Evolutionary conservation across 2,113 vertebrate species (phyloP).

Genomic region (Pangasianodon gigas): DNA sequence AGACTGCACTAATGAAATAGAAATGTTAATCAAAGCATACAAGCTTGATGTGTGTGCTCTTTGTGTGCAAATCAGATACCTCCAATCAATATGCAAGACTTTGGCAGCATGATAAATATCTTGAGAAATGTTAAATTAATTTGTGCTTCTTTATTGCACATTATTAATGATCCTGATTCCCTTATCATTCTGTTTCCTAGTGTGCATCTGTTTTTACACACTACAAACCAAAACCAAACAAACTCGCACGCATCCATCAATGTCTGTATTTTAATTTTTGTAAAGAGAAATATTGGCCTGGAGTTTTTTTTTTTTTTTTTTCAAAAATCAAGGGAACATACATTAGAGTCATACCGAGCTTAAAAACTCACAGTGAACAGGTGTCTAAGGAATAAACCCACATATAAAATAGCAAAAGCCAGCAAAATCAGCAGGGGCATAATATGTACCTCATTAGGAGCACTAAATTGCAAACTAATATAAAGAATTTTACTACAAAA

Average conservation of each 20-base stretch:
- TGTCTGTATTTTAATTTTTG: conserved; percentile 48
- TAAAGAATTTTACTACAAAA: neutral
- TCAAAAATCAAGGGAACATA: neutral
- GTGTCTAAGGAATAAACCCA: neutral
- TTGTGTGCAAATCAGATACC: conserved; percentile 57
- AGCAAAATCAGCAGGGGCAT: neutral
- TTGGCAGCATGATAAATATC: conserved; percentile 38
- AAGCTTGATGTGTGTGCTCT: neutral
- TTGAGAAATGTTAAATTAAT: conserved; percentile 26
- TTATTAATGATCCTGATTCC: conserved; percentile 13
- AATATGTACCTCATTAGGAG: neutral
- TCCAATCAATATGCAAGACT: conserved; percentile 56
- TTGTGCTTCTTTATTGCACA: conserved; percentile 29
- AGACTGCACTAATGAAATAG: conserved; percentile 65
- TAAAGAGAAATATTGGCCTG: neutral
- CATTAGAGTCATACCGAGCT: neutral
- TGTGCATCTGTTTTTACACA: neutral
- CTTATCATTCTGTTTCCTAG: neutral
- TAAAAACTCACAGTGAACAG: neutral
- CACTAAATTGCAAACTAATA: neutral
- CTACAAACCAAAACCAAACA: conserved; percentile 24
- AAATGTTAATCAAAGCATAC: conserved; percentile 63
- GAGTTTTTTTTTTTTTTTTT: neutral
- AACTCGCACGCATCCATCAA: conserved; percentile 53
- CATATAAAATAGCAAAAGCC: neutral